Conservation (phyloP, 2,888 invertebrate genomes). For the Chelonus formosanus region DNA sequence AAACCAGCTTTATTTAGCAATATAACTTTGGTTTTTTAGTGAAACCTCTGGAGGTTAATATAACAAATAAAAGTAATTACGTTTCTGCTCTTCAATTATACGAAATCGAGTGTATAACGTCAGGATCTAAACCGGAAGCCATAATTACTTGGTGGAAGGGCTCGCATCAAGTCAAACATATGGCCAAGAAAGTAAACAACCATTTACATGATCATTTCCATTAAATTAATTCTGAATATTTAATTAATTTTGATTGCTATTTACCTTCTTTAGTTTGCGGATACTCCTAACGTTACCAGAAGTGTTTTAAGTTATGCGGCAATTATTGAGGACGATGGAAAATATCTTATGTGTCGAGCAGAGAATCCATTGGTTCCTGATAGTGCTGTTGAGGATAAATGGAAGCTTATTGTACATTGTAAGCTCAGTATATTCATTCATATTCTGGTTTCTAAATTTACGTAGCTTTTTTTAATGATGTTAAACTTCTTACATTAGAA, state of each 20-base stretch:
- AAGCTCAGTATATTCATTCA: slow-evolving; percentile 67
- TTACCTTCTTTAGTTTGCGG: slow-evolving; percentile 23
- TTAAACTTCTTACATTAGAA: too few species aligned
- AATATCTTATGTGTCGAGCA: slow-evolving; percentile 86
- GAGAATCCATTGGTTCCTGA: slow-evolving; percentile 86
- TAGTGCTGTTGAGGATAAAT: slow-evolving; percentile 86
- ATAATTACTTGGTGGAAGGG: slow-evolving; percentile 91
- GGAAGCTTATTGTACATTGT: slow-evolving; percentile 89
- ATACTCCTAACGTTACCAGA: slow-evolving; percentile 56
- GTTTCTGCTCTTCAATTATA: slow-evolving; percentile 86
- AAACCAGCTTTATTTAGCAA: too few species aligned
- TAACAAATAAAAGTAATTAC: slow-evolving; percentile 82
- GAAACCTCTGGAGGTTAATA: slow-evolving; percentile 84
- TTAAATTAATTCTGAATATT: too few species aligned
- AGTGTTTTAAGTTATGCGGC: slow-evolving; percentile 86
- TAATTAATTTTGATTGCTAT: slow-evolving; percentile 6
- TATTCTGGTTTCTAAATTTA: too few species aligned
- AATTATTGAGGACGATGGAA: slow-evolving; percentile 87
- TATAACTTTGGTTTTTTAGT: slow-evolving; percentile 67
- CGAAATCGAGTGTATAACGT: slow-evolving; percentile 86
- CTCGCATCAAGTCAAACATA: slow-evolving; percentile 79
- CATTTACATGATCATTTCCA: background rate
- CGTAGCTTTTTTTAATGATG: too few species aligned
- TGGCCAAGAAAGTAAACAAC: slow-evolving; percentile 81
- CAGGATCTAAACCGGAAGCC: slow-evolving; percentile 87